Percentiles rank a stretch among this genome's conserved stretches.
These are phyloP conservation scores for Polydrusus pterygomalis DNA, from an alignment of 2,888 invertebrate genomes.

Conservation along the genomic window DNA sequence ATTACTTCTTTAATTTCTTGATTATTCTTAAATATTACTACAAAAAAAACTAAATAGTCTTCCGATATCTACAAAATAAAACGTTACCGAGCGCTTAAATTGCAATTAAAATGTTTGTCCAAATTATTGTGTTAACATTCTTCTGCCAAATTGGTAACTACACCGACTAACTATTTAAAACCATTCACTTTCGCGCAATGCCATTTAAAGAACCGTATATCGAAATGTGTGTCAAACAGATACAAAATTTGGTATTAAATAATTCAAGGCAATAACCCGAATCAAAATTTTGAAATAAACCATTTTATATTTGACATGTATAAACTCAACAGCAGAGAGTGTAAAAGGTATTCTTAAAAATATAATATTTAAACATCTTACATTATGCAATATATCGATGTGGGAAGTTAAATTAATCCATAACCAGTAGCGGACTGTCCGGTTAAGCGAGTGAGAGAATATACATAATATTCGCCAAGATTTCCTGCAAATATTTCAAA, in stretches of 20 bases:
- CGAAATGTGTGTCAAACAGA: conserved; percentile 24
- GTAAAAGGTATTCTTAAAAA: background rate
- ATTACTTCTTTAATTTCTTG: too few species aligned
- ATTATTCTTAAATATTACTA: too few species aligned
- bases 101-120: background rate
- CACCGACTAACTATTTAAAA: conserved; percentile 2
- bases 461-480: too few species aligned
- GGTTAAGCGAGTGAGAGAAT: too few species aligned
- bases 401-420: too few species aligned
- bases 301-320: background rate
- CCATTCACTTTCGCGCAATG: conserved; percentile 28
- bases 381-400: too few species aligned
- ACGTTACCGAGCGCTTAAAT: background rate
- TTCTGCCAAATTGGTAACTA: conserved; percentile 1
- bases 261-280: background rate
- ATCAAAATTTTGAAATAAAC: conserved; percentile 9
- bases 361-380: too few species aligned
- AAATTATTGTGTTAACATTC: conserved; percentile 15
- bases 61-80: too few species aligned
- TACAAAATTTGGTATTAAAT: conserved; percentile 26
- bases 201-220: conserved; percentile 19
- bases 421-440: too few species aligned
- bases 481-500: too few species aligned
- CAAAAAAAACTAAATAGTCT: too few species aligned
- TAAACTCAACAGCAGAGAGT: background rate